Conservation (phyloP, 1,140 invertebrate species). For the Meloidogyne floridensis region DNA sequence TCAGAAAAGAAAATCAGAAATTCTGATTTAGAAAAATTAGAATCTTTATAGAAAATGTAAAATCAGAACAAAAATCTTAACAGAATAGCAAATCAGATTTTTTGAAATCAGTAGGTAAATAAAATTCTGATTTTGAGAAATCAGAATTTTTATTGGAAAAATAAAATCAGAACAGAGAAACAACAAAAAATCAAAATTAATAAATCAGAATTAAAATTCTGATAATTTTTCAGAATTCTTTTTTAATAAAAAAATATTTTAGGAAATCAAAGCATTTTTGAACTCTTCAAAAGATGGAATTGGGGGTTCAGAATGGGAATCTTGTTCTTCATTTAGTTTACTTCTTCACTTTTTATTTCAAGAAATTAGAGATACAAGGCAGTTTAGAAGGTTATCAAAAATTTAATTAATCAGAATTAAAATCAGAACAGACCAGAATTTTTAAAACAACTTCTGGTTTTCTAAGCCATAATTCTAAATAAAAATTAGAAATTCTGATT, state of each 20-base stretch:
- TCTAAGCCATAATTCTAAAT: too few species aligned
- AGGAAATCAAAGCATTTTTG: conserved; percentile 55
- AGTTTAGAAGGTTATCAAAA: conserved; percentile 52
- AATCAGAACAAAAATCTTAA: too few species aligned
- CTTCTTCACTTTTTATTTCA: conserved; percentile 61
- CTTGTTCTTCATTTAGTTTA: conserved; percentile 50
- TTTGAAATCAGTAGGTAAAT: too few species aligned
- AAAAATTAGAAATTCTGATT: too few species aligned
- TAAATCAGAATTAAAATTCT: conserved; percentile 12
- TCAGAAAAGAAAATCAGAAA: conserved; percentile 14
- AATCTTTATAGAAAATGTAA: too few species aligned
- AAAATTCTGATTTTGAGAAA: background rate
- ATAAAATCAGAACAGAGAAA: background rate
- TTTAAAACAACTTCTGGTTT: too few species aligned
- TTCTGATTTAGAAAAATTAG: background rate
- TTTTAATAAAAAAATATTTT: conserved; percentile 28
- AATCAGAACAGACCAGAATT: too few species aligned
- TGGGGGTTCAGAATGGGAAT: conserved; percentile 50
- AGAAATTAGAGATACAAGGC: conserved; percentile 60
- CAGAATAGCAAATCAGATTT: too few species aligned
- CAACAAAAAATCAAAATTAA: background rate
- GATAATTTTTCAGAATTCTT: background rate
- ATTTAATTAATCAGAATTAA: background rate
- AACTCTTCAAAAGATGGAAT: conserved; percentile 52
- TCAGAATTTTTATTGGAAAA: background rate